Percentiles rank a stretch among this genome's conserved stretches.
Conservation (phyloP, 2,113 vertebrate genomes). For the Tachysurus fulvidraco region DNA sequence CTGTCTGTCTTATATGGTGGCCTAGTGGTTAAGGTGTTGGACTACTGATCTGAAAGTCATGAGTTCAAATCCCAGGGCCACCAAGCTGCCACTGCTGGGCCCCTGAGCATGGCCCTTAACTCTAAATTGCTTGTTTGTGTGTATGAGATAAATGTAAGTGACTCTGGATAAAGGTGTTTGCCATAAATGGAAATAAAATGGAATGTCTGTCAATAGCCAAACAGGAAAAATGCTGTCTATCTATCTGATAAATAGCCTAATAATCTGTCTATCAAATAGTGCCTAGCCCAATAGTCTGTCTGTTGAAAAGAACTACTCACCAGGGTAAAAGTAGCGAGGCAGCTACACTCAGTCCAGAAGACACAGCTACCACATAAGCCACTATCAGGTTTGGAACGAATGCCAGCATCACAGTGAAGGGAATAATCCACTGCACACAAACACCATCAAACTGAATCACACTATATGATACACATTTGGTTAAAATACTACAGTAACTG, state of each 20-base stretch:
- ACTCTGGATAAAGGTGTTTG: too few species aligned
- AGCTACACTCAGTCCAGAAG: conserved; percentile 91
- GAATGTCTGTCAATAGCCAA: neutral
- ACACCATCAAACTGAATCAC: neutral
- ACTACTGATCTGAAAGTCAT: too few species aligned
- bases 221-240: neutral
- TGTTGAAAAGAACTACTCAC: conserved; percentile 67
- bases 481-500: neutral
- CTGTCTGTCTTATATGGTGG: neutral
- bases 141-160: too few species aligned
- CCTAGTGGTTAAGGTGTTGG: too few species aligned
- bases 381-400: conserved; percentile 82
- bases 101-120: too few species aligned
- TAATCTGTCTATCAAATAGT: too few species aligned
- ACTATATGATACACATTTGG: neutral
- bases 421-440: conserved; percentile 85
- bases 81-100: too few species aligned
- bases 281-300: too few species aligned
- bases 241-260: neutral
- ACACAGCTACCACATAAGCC: conserved; percentile 84
- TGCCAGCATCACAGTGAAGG: conserved; percentile 87
- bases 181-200: too few species aligned
- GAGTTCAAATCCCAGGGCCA: too few species aligned
- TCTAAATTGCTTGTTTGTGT: too few species aligned
- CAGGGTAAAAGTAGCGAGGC: conserved; percentile 91